phyloP scores from a whole-genome alignment of 2,797 vertebrate genomes.

The Chloroceryle amazona region DNA sequence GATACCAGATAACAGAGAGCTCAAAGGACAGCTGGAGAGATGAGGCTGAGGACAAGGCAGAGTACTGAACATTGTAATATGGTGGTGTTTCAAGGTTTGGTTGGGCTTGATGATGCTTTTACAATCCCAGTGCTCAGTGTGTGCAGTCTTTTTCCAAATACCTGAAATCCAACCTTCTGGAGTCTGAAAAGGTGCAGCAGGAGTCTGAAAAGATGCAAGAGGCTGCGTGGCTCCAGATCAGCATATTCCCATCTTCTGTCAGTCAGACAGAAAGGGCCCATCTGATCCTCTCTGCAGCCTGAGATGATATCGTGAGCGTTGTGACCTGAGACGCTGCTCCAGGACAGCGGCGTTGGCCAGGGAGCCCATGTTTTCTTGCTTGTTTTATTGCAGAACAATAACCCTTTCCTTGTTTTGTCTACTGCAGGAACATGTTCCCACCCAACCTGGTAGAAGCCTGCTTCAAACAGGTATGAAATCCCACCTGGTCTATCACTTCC shows the following conservation, averaged over 20 bases:
- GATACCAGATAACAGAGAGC: not conserved
- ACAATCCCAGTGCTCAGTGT: not conserved
- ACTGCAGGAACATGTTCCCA: slow-evolving; percentile 96
- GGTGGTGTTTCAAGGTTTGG: not conserved
- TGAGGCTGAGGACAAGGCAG: not conserved
- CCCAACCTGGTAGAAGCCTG: slow-evolving; percentile 97
- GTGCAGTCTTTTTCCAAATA: not conserved
- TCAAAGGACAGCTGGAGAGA: not conserved
- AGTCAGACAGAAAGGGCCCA: not conserved
- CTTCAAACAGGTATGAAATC: slow-evolving; percentile 93
- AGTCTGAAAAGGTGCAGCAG: not conserved
- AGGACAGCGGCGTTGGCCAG: not conserved
- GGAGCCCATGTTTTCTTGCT: not conserved
- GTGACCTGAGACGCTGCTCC: not conserved
- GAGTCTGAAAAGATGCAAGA: not conserved
- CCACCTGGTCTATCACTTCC: not conserved
- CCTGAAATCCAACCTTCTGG: not conserved
- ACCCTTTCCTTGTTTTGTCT: slow-evolving; percentile 43
- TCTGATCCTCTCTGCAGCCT: not conserved
- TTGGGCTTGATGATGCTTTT: not conserved
- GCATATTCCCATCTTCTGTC: not conserved
- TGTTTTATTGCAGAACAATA: not conserved
- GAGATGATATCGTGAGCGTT: not conserved
- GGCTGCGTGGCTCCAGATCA: not conserved
- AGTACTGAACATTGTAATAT: not conserved